Base-by-base conservation (phyloP, 2,888 invertebrate genomes). In the Caenorhabditis angaria region DNA sequence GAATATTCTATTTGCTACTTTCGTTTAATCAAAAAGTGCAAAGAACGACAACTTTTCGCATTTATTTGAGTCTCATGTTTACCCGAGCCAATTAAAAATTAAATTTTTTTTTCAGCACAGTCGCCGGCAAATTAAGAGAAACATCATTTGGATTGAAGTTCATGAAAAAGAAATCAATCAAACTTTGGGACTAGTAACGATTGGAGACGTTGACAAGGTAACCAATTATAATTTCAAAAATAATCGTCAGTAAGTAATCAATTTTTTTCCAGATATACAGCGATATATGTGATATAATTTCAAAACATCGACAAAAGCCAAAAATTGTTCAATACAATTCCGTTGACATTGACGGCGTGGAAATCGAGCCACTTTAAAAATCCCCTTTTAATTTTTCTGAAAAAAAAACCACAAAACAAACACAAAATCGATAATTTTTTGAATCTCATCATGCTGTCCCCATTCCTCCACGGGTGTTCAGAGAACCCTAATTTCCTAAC, bases 281-380 rank as follows among this genome's bases (percentile, higher is more conserved):
- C 54, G 79, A 80, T 51, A 74, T 86, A 53, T 79, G 81, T 50
- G 85, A 86, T 51, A 81, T 84, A n/a, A 84, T 83, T 57, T 70
- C 66, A 20, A 86, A 85, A 60, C 86, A 86, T 59, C 77, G 85
- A n/a, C 83, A 83, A 51, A 77, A 82, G 62, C 86, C 86, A 3
- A 85, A 82, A 67, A 86, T 86, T 47, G 82, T 84, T 58, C 86
- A 86, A 70, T 86, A 85, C 79, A 86, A 86, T 65, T 84, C 84
- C 4, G 80, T 86, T 14, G 86, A 86, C 70, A 80, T 85, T 32
- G 86, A 86, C 24, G 86, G 86, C 29, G 81, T 86, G 8, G 86
- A 86, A 75, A 85, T 85, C 48, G 85, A 85, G 27, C 74, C 83
- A 22, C 54, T 70, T 3, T 74, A 68, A 55, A 41, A 22, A 50